Evolutionary conservation across 2,888 invertebrate genomes (phyloP).

Genomic region (Papilio protenor): DNA sequence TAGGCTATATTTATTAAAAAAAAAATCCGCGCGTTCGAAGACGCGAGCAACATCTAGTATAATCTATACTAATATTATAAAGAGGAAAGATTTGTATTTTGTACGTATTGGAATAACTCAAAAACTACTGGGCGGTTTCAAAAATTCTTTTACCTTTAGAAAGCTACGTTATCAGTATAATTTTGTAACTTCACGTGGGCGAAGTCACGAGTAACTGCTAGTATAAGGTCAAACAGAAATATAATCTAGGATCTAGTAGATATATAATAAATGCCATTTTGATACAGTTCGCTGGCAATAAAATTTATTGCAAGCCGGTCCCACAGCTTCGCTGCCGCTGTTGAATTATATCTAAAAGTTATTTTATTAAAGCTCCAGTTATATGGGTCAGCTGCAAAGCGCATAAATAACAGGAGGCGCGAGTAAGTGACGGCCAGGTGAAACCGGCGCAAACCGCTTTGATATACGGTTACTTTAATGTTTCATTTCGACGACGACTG

Average conservation of each 20-base stretch:
- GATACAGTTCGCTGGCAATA: constrained; percentile 7
- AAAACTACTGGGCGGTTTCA: too few relatives aligned
- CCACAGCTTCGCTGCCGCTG: constrained; percentile 3
- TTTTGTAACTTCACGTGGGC: too few relatives aligned
- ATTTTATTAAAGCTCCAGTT: constrained; percentile 37
- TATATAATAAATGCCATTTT: not conserved
- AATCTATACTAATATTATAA: too few relatives aligned
- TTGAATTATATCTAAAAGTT: constrained; percentile 22
- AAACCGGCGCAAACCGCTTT: constrained; percentile 30
- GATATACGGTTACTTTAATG: constrained; percentile 17
- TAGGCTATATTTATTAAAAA: too few relatives aligned
- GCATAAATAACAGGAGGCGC: constrained; percentile 35
- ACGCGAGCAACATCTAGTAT: too few relatives aligned
- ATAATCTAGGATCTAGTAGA: not conserved
- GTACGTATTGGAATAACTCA: too few relatives aligned
- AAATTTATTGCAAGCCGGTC: constrained; percentile 2
- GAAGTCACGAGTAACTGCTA: too few relatives aligned
- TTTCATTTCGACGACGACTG: constrained; percentile 16
- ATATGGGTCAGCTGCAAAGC: constrained; percentile 38
- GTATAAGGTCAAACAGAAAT: too few relatives aligned
- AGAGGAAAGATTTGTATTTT: too few relatives aligned
- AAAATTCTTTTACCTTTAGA: too few relatives aligned
- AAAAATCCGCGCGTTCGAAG: too few relatives aligned
- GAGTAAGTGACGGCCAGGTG: constrained; percentile 32
- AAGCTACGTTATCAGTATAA: too few relatives aligned